These are phyloP conservation scores for Delia radicum DNA, from an alignment of 1,140 invertebrate genomes.

Conservation along the genomic window DNA sequence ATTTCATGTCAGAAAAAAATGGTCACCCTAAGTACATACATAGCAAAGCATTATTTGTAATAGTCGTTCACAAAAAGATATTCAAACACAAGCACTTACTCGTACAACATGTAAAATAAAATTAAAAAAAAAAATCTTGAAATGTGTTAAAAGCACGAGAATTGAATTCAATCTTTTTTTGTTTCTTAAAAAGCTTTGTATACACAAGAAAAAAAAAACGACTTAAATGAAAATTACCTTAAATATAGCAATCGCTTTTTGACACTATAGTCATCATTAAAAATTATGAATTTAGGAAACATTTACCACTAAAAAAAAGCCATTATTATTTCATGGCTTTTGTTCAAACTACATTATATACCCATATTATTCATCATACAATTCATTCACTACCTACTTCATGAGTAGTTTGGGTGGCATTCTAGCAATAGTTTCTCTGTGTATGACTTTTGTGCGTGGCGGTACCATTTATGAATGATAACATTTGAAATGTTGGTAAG, in stretches of 20 bases:
- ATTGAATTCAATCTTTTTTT: background rate
- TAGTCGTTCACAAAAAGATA: background rate
- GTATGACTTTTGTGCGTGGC: background rate
- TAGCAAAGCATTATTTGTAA: too few species aligned
- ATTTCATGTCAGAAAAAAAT: too few species aligned
- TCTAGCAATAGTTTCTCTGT: background rate
- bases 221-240: background rate
- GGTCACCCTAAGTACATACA: too few species aligned
- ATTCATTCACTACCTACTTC: background rate
- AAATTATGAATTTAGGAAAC: conserved; percentile 22
- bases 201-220: background rate
- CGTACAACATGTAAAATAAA: background rate
- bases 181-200: background rate
- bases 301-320: background rate
- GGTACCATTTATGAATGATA: too few species aligned
- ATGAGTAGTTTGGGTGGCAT: background rate
- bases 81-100: background rate
- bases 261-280: conserved; percentile 11
- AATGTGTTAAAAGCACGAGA: conserved; percentile 4
- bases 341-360: background rate
- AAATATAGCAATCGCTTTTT: conserved; percentile 6
- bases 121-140: background rate
- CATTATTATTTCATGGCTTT: background rate
- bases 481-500: too few species aligned
- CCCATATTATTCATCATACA: background rate